phyloP scores from a whole-genome alignment of 2,888 invertebrate genomes.

The Xestia ashworthii region DNA sequence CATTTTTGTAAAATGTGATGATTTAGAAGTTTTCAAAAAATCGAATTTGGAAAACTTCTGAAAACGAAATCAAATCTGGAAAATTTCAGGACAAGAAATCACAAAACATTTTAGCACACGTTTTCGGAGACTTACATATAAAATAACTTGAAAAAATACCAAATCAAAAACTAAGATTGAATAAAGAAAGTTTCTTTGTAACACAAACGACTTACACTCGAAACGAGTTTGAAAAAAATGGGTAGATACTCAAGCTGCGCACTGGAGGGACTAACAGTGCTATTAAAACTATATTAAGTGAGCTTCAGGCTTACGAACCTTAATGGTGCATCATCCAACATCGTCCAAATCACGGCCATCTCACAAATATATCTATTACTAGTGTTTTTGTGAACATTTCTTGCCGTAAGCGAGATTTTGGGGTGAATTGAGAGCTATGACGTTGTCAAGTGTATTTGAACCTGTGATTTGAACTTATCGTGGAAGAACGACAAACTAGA shows the following conservation, averaged over 20 bases:
- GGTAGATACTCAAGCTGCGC: constrained; percentile 45
- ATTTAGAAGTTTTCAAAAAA: no score
- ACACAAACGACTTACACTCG: constrained; percentile 30
- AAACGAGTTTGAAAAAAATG: constrained; percentile 51
- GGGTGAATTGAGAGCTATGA: not conserved
- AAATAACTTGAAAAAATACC: not conserved
- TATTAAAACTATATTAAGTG: constrained; percentile 81
- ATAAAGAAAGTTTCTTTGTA: constrained; percentile 21
- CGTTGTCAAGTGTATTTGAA: not conserved
- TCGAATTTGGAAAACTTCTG: no score
- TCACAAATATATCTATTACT: constrained; percentile 52
- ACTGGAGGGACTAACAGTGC: constrained; percentile 60
- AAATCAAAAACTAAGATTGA: constrained; percentile 10
- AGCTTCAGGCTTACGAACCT: constrained; percentile 72
- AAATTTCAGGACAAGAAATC: no score
- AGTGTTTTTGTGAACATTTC: constrained; percentile 40
- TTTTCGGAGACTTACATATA: not conserved
- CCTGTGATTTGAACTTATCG: not conserved
- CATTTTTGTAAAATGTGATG: no score
- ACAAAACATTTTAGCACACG: not conserved
- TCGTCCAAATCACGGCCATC: constrained; percentile 70
- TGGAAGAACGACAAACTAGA: not conserved
- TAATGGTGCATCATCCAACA: constrained; percentile 78
- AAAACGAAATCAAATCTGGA: no score
- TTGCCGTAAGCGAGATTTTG: constrained; percentile 2